These are phyloP conservation scores for Chrysaora quinquecirrha DNA, from an alignment of 30 jellyfish, hydroid and myxozoan genomes.

Conservation along the genomic window DNA sequence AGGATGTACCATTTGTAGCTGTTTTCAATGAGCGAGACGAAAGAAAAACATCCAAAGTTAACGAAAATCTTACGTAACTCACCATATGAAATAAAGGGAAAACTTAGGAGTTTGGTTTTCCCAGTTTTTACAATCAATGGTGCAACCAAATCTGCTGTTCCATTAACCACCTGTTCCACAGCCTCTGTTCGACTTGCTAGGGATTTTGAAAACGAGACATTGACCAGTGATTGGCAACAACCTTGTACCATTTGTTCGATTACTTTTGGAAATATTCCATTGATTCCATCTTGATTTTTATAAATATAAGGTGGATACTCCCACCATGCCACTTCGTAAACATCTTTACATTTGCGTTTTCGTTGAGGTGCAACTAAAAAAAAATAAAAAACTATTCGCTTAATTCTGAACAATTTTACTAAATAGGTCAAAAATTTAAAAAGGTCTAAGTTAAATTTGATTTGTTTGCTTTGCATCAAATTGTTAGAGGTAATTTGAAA, in stretches of 20 bases:
- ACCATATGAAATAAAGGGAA: slow-evolving; percentile 56
- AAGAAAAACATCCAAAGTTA: too few relatives aligned
- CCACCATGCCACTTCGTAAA: slow-evolving; percentile 63
- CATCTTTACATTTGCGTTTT: slow-evolving; percentile 53
- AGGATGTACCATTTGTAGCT: too few relatives aligned
- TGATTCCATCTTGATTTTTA: slow-evolving; percentile 12
- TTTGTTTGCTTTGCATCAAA: too few relatives aligned
- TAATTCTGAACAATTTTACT: too few relatives aligned
- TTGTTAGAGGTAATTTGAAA: too few relatives aligned
- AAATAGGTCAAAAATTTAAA: too few relatives aligned
- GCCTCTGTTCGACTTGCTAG: slow-evolving; percentile 47
- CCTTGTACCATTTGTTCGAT: slow-evolving; percentile 34
- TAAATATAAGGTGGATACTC: slow-evolving; percentile 48
- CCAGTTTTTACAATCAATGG: slow-evolving; percentile 51
- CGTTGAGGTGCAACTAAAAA: neutral
- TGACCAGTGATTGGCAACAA: slow-evolving; percentile 42
- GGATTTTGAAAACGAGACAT: slow-evolving; percentile 31
- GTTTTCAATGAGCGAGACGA: too few relatives aligned
- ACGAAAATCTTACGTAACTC: too few relatives aligned
- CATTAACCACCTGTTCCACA: slow-evolving; percentile 57
- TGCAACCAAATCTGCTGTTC: slow-evolving; percentile 65
- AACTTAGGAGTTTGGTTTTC: slow-evolving; percentile 39
- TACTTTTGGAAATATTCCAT: slow-evolving; percentile 46
- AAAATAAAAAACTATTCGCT: neutral
- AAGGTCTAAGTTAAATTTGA: too few relatives aligned